Conservation (phyloP, 2,113 vertebrate genomes). For the Manacus vitellinus region DNA sequence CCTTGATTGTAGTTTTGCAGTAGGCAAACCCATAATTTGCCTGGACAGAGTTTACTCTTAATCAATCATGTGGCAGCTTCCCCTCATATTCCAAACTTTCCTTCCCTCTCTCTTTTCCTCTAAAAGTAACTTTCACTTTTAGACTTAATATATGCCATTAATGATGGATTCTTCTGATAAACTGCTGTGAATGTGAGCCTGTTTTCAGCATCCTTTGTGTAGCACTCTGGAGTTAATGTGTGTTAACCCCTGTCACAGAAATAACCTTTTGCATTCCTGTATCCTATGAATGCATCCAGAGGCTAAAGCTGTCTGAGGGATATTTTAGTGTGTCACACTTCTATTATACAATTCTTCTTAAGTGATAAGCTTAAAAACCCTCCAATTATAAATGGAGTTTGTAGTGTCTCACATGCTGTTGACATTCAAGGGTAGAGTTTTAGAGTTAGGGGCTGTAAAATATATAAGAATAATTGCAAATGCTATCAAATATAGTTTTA, state of each 20-base stretch:
- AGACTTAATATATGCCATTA: background rate
- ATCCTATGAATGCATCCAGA: background rate
- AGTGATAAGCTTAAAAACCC: background rate
- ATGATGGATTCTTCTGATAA: background rate
- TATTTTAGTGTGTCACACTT: background rate
- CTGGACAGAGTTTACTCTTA: background rate
- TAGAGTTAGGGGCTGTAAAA: background rate
- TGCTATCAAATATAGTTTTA: background rate
- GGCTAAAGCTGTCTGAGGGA: background rate
- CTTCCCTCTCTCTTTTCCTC: background rate
- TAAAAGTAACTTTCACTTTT: background rate
- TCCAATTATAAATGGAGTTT: background rate
- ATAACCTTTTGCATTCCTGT: background rate
- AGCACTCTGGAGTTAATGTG: background rate
- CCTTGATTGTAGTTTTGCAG: background rate
- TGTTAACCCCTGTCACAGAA: background rate
- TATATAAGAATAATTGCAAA: background rate
- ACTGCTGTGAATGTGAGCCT: background rate
- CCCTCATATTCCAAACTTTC: background rate
- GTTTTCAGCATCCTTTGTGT: background rate
- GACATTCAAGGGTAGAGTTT: background rate
- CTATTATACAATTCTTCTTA: background rate
- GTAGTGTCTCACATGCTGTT: background rate
- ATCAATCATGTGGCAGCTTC: background rate
- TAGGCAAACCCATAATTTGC: background rate